phyloP scores from a whole-genome alignment of 2,113 vertebrate genomes.

The Dipodomys spectabilis region DNA sequence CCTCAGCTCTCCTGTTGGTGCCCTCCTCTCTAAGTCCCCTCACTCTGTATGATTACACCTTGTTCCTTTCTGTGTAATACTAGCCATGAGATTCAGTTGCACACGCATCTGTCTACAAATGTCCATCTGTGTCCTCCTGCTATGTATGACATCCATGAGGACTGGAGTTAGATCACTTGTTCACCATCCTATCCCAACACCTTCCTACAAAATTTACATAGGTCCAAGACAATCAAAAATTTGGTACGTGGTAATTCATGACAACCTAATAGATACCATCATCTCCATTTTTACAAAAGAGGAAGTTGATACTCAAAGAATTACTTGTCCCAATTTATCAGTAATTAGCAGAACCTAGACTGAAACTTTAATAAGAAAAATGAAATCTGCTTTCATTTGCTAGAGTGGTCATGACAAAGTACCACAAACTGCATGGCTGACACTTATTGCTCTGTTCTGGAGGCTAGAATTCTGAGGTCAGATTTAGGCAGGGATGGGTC shows the following conservation, averaged over 20 bases:
- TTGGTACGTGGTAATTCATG: background rate
- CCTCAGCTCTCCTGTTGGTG: background rate
- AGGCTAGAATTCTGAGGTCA: background rate
- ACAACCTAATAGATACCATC: background rate
- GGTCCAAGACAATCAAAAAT: background rate
- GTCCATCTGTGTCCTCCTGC: background rate
- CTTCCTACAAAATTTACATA: background rate
- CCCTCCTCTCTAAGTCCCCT: background rate
- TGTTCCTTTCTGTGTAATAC: background rate
- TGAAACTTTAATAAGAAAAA: background rate
- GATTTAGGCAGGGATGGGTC: background rate
- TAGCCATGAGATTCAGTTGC: background rate
- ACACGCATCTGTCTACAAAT: background rate
- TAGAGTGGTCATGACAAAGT: background rate
- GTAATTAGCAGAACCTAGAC: background rate
- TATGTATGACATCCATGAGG: background rate
- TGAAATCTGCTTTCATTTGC: background rate
- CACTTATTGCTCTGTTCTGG: background rate
- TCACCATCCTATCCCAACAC: background rate
- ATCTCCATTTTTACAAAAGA: background rate
- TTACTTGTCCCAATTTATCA: background rate
- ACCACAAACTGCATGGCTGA: background rate
- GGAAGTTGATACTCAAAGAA: background rate
- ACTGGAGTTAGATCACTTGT: background rate
- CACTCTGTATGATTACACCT: too few relatives aligned